Evolutionary conservation across 2,113 vertebrate genomes (phyloP), one percentile per base, ranked within the genome.

Genomic region (Pangasianodon hypophthalmus): DNA sequence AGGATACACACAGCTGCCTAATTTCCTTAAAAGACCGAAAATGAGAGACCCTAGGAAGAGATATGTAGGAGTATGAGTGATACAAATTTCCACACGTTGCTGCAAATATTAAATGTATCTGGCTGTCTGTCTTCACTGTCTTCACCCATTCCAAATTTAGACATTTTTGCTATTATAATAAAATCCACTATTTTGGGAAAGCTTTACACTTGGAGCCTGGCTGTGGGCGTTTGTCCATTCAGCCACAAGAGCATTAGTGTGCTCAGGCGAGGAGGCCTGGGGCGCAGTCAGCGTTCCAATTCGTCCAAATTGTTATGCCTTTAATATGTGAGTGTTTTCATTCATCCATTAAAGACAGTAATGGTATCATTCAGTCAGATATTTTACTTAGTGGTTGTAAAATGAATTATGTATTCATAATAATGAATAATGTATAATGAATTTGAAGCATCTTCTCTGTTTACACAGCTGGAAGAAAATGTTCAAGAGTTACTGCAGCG

Each of bases 381-480:
- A 21, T 41, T 44, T 75, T 44, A 46, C 19, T 32, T 37, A 32
- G 32, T 69, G n/a, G 29, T 69, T 64, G 9, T 18, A n/a, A 32
- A 56, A 37, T 37, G 37, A 37, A 37, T 37, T 37, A 37, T 1
- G 37, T 37, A 37, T 37, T 37, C 37, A 37, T 37, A 37, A 37
- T 37, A 37, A 37, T 37, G 37, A 37, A 37, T 37, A 37, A 37
- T 37, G 37, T 37, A 37, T 37, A 37, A 37, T 37, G 37, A 77
- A 50, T 50, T 14, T 64, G 18, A 44, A 71, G 4, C 52, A 48
- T 44, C n/a, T 58, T 90, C 9, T 79, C 18, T 88, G 2, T 90
- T 26, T 75, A 87, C 92, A 71, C 93, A 98, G 97, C 92, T 98
- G 91, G 97, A 98, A 91, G 97, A 97, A 83, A 96, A 95, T 18